Evolutionary conservation across 1,140 invertebrate genomes (phyloP), one percentile per base, ranked within the genome.

Genomic region (Amphibalanus amphitrite): DNA sequence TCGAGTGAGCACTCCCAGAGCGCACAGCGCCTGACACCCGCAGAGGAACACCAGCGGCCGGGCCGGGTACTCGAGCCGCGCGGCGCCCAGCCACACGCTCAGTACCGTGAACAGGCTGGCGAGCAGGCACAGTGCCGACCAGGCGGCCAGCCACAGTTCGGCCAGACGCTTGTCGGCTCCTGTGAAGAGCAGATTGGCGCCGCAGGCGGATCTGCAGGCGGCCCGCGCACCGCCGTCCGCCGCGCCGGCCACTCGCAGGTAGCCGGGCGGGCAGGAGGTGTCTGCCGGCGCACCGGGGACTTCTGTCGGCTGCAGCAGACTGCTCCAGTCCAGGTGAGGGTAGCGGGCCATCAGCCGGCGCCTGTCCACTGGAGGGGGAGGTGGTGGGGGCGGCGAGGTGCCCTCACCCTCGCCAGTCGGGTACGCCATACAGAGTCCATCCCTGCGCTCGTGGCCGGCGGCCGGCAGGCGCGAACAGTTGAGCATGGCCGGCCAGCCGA

Each of bases 21-120:
- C 91, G 38, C 98, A 93, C 84, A 97, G 90, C 65, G 97, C 83
- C 80, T 97, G 98, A 79, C 96, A 99, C 17, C 97, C 86, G 25
- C 94, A 94, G 70, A 99, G 82, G 80, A 97, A 98, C 74, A 99
- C 95, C 73, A 99, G 97, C 0, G 96, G 94, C 74, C 95, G 83
- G 81, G 98, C 95, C 0, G 97, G 97, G 82, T 98, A 98, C 29
- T 90, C 86, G 81, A 99, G 93, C 78, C 90, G 81, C 28, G 86
- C 85, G 0, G 89, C 87, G 72, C 85, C 82, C 20, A 88, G 85
- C 77, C 73, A 72, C 76, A 84, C 86, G 6, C 83, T 85, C 28
- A 82, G 74, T 6, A 86, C 78, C 3, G 83, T 84, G 73, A 84
- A 83, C 1, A 82, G 69, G n/a, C 85, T 84, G 8, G 83, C 84